phyloP scores from a whole-genome alignment of 2,797 vertebrate genomes.

The Phataginus tetradactyla region DNA sequence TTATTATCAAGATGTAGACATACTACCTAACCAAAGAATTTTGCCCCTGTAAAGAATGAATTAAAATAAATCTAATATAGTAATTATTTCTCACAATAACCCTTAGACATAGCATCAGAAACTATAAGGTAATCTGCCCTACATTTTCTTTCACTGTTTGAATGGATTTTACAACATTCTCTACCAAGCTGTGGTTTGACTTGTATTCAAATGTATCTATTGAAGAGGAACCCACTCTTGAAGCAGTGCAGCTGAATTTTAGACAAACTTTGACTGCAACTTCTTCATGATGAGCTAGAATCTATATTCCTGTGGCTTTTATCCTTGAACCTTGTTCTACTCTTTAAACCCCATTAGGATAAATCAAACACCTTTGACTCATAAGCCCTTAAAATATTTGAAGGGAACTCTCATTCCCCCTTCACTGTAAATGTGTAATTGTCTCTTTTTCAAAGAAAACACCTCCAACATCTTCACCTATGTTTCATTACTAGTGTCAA shows the following conservation, averaged over 20 bases:
- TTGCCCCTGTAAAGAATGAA: conserved; percentile 1
- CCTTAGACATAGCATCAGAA: not conserved
- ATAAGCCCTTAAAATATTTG: not conserved
- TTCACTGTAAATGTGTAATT: conserved; percentile 1
- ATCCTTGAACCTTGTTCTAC: not conserved
- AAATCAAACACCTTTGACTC: not conserved
- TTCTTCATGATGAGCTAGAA: not conserved
- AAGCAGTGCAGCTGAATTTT: not conserved
- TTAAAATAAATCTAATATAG: not conserved
- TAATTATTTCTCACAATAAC: not conserved
- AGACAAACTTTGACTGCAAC: not conserved
- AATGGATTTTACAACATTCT: conserved; percentile 8
- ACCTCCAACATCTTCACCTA: not conserved
- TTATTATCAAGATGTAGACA: not conserved
- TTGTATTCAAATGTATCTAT: not conserved
- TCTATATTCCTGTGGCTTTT: not conserved
- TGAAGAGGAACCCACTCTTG: not conserved
- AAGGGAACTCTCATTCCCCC: not conserved
- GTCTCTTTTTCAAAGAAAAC: conserved; percentile 17
- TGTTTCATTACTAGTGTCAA: conserved; percentile 3
- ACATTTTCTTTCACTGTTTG: conserved; percentile 9
- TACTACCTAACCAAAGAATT: not conserved
- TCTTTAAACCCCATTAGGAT: not conserved
- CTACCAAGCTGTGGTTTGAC: not conserved
- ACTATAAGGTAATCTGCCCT: not conserved